These are phyloP conservation scores for Crotophaga sulcirostris DNA, from an alignment of 2,113 vertebrate species.

Conservation along the genomic window DNA sequence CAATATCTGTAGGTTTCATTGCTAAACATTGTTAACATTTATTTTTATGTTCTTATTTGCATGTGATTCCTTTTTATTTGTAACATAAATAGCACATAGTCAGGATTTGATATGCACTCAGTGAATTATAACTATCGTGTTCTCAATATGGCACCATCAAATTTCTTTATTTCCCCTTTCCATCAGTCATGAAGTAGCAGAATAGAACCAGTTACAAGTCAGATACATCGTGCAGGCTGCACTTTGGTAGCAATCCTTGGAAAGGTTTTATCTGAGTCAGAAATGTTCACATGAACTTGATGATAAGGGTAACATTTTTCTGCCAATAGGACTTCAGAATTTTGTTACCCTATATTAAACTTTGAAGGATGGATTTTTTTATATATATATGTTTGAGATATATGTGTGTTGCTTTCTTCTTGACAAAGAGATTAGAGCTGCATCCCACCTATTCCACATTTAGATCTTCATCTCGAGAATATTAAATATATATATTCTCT, in stretches of 20 bases:
- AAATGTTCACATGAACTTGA: neutral
- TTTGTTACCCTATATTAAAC: neutral
- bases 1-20: neutral
- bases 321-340: neutral
- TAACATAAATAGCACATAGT: neutral
- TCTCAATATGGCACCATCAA: neutral
- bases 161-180: neutral
- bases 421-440: constrained; percentile 8
- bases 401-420: neutral
- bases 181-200: neutral
- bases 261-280: neutral
- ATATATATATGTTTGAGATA: neutral
- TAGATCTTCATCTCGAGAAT: constrained; percentile 7
- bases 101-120: neutral
- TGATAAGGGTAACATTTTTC: neutral
- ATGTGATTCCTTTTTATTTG: neutral
- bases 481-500: neutral
- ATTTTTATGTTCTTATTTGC: neutral
- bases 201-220: neutral
- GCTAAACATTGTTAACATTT: neutral
- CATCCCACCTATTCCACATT: constrained; percentile 45
- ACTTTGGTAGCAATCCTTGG: neutral
- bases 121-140: accelerated
- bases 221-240: neutral
- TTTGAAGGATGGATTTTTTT: neutral